Evolutionary conservation across 2,888 invertebrate genomes (phyloP).

Genomic region (Exocentrus adspersus): DNA sequence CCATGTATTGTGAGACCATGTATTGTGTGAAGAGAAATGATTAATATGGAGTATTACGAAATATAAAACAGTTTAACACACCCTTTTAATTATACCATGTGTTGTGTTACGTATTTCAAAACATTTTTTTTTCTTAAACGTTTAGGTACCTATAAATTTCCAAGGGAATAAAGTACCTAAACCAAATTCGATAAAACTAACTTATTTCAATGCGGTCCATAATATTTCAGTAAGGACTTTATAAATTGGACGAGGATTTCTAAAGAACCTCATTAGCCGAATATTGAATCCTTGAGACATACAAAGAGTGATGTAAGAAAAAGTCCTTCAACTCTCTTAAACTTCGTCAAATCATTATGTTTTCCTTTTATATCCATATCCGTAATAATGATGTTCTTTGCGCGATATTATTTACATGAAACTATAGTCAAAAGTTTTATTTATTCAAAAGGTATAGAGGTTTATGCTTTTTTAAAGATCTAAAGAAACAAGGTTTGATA

Average conservation of each 20-base stretch:
- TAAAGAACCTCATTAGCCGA: conserved; percentile 44
- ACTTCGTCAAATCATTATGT: conserved; percentile 35
- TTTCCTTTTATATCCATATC: conserved; percentile 26
- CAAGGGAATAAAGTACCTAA: not conserved
- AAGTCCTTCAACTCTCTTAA: conserved; percentile 33
- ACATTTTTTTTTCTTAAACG: too few species aligned
- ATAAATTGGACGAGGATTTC: conserved; percentile 34
- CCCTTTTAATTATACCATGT: too few species aligned
- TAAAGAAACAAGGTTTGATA: too few species aligned
- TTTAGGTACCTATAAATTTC: too few species aligned
- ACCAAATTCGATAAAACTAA: too few species aligned
- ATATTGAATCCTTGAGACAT: conserved; percentile 43
- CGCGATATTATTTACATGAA: not conserved
- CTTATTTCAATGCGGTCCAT: not conserved
- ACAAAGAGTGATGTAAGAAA: conserved; percentile 43
- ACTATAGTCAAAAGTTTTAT: not conserved
- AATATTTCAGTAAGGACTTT: conserved; percentile 31
- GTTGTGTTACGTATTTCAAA: too few species aligned
- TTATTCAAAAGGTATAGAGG: too few species aligned
- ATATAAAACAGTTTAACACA: too few species aligned
- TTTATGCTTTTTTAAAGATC: too few species aligned
- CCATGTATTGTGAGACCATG: too few species aligned
- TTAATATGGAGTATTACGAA: too few species aligned
- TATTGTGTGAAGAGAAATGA: too few species aligned
- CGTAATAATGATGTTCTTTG: conserved; percentile 25